A percentile compares a stretch with the other conserved stretches of the same genome.
Evolutionary conservation across 2,888 invertebrate species (phyloP).

Genomic region (Napeogenes sylphis): DNA sequence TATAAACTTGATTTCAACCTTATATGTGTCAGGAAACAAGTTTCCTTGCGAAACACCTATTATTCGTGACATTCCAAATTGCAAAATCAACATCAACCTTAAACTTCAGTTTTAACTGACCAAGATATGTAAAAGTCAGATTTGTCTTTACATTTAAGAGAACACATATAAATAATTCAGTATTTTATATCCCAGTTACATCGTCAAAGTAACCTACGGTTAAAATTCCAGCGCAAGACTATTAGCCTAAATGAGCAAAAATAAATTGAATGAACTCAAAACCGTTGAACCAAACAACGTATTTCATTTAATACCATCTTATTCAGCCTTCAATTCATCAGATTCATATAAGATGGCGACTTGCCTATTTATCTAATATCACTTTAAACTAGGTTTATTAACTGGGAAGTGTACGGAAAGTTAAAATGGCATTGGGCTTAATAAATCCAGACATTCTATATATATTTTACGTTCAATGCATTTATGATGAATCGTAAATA

Average conservation of each 20-base stretch:
- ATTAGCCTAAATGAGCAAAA: constrained; percentile 31
- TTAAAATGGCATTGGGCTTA: not conserved
- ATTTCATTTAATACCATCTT: constrained; percentile 28
- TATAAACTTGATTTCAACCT: too few relatives aligned
- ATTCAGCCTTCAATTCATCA: constrained; percentile 30
- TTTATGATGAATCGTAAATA: too few relatives aligned
- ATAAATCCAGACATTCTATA: too few relatives aligned
- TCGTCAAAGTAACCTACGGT: constrained; percentile 18
- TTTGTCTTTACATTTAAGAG: not conserved
- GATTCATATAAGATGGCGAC: constrained; percentile 24
- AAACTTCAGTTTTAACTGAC: constrained; percentile 18
- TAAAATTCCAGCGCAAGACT: constrained; percentile 28
- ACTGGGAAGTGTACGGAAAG: not conserved
- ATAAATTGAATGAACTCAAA: constrained; percentile 30
- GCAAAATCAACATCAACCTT: constrained; percentile 25
- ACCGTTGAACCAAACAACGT: constrained; percentile 28
- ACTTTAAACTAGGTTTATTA: constrained; percentile 22
- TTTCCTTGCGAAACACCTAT: constrained; percentile 18
- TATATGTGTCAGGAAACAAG: not conserved
- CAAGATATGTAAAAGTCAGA: constrained; percentile 15
- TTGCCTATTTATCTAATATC: constrained; percentile 27
- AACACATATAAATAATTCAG: not conserved
- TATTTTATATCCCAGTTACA: not conserved
- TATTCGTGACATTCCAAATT: constrained; percentile 28
- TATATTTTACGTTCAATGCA: too few relatives aligned